A percentile compares a stretch with the other conserved stretches of the same genome.
Evolutionary conservation across 2,113 vertebrate species (phyloP).

Genomic region (Trogon surrucura): DNA sequence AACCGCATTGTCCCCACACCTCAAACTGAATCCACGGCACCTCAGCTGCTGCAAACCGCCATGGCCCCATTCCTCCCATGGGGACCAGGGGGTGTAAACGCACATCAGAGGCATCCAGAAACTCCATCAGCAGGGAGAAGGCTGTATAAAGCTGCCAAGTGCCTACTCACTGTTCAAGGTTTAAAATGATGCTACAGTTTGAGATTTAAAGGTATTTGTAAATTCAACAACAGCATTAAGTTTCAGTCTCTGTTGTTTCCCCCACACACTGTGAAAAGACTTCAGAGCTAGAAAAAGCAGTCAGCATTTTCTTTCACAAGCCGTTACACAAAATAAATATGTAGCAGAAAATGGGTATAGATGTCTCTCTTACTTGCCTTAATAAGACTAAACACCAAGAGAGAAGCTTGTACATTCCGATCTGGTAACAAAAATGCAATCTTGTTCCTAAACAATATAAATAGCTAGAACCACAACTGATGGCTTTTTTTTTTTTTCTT

Average conservation of each 20-base stretch:
- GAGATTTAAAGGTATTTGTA: neutral
- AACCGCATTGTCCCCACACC: fast-evolving
- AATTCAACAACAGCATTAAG: neutral
- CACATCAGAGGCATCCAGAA: neutral
- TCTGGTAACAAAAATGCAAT: constrained; percentile 22
- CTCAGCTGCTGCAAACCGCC: neutral
- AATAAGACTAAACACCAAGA: neutral
- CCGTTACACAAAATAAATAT: constrained; percentile 45
- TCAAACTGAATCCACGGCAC: fast-evolving
- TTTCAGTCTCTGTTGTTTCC: neutral
- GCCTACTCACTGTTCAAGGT: neutral
- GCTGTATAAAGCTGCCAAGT: neutral
- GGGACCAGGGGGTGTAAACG: neutral
- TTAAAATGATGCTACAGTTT: neutral
- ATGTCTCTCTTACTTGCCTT: constrained; percentile 18
- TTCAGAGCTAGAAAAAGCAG: constrained; percentile 20
- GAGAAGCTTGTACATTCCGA: neutral
- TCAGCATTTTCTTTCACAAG: constrained; percentile 33
- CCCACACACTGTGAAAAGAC: neutral
- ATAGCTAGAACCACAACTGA: neutral
- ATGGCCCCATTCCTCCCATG: fast-evolving
- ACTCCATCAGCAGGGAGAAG: neutral
- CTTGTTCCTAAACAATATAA: constrained; percentile 26
- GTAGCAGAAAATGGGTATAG: constrained; percentile 7
- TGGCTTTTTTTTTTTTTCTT: neutral